A percentile compares a stretch with the other conserved stretches of the same genome.
Conservation (phyloP, 2,797 vertebrate species). For the Sciurus vulgaris region DNA sequence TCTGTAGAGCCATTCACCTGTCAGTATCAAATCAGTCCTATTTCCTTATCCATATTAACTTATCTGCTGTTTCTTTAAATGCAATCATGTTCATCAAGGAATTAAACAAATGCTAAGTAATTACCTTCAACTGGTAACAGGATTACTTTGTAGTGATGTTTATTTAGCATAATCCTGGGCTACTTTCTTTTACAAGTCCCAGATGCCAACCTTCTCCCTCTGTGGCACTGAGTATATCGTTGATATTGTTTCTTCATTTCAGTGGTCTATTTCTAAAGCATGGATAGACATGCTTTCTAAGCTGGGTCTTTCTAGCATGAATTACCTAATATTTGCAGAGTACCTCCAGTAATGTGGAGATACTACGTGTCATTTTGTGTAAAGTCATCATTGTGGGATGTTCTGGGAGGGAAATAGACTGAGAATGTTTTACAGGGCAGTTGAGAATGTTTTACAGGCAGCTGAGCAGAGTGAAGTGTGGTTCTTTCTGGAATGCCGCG, state of each 20-base stretch:
- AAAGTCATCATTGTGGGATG: not conserved
- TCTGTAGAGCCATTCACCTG: not conserved
- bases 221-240: not conserved
- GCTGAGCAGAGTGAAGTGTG: not conserved
- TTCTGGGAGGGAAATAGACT: not conserved
- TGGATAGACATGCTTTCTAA: not conserved
- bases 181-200: not conserved
- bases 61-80: not conserved
- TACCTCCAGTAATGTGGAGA: not conserved
- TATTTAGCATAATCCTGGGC: not conserved
- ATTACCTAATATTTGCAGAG: constrained; percentile 43
- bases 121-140: not conserved
- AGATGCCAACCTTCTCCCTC: not conserved
- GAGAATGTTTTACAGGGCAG: not conserved
- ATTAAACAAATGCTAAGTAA: not conserved
- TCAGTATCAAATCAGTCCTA: not conserved
- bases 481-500: not conserved
- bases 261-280: not conserved
- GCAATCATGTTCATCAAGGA: not conserved
- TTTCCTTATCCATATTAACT: not conserved
- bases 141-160: not conserved
- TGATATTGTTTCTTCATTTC: not conserved
- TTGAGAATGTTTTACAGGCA: not conserved
- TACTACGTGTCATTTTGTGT: not conserved
- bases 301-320: not conserved